phyloP scores from a whole-genome alignment of 2,797 vertebrate species.

The Coregonus suidteri region DNA sequence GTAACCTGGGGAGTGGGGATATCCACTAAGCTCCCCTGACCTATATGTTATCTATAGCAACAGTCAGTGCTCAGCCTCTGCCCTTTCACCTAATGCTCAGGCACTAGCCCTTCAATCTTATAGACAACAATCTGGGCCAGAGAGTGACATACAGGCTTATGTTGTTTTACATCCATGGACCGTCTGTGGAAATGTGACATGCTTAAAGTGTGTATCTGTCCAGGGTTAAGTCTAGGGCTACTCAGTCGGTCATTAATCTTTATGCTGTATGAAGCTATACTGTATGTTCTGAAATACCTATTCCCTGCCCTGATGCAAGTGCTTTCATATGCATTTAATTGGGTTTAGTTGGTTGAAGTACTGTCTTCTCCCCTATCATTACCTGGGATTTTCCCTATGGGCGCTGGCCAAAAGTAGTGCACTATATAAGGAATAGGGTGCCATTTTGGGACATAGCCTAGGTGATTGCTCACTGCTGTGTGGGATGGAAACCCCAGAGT shows the following conservation, averaged over 20 bases:
- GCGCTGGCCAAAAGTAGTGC: neutral
- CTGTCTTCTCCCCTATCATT: too few species aligned
- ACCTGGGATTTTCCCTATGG: too few species aligned
- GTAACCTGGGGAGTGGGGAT: neutral
- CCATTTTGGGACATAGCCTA: neutral
- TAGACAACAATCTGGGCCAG: neutral
- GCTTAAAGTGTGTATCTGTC: neutral
- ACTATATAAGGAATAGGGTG: too few species aligned
- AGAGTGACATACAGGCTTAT: neutral
- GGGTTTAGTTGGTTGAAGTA: neutral
- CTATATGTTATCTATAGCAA: neutral
- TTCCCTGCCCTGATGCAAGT: neutral
- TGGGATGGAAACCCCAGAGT: conserved; percentile 30
- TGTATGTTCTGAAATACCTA: neutral
- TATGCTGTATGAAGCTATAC: neutral
- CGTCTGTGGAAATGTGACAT: neutral
- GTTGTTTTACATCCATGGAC: conserved; percentile 3
- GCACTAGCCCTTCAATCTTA: neutral
- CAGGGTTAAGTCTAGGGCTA: neutral
- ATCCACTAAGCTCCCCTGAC: neutral
- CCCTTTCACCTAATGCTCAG: conserved; percentile 1
- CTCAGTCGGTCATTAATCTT: neutral
- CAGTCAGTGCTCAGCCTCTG: neutral
- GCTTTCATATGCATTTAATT: neutral
- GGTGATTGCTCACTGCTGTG: neutral